Base-by-base conservation (phyloP, 2,113 vertebrate genomes). In the Tinamus guttatus region DNA sequence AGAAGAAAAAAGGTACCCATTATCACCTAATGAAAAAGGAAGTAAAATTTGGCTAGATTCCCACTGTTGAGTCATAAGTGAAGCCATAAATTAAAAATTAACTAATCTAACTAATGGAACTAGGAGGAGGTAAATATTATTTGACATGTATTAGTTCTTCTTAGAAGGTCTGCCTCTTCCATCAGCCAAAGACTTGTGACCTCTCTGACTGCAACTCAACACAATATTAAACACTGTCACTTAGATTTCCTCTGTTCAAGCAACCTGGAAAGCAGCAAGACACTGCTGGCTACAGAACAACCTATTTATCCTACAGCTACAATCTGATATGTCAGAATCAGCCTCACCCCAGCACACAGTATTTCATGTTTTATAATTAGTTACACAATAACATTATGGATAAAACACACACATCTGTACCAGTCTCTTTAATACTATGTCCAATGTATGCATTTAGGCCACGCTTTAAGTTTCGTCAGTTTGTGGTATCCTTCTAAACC, bases 31-130 rank as follows among this genome's bases (percentile, higher is more conserved):
- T 69, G 58, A 79, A 83, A 93, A 81, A 60, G 24, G 32, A 70
- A 93, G 68, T 94, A 58, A 86, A 95, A 75, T 79, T 71, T 95
- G 91, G 95, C 87, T 71, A 12, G 4, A 30, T 69, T 92, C 95
- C 95, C 70, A 71, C 34, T 54, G 38, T 94, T 91, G 69, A 93
- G 62, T 87, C 41, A 81, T 87, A 22, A 75, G 41, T 82, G 67
- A 91, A 95, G 68, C 67, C 63, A 85, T 96, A 92, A 92, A 95
- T 94, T 95, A 96, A 94, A 89, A 54, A 94, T 93, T 93, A 90
- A 90, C 87, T 94, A 96, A 94, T 93, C 86, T 83, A 90, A 76
- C 83, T 95, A 96, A 96, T 96, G 95, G 95, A 94, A 80, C 82
- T 78, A 77, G 93, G 82, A 90, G 82, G 85, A 94, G 96, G 73